phyloP scores from a whole-genome alignment of 2,888 invertebrate species.

The Villa cingulata region DNA sequence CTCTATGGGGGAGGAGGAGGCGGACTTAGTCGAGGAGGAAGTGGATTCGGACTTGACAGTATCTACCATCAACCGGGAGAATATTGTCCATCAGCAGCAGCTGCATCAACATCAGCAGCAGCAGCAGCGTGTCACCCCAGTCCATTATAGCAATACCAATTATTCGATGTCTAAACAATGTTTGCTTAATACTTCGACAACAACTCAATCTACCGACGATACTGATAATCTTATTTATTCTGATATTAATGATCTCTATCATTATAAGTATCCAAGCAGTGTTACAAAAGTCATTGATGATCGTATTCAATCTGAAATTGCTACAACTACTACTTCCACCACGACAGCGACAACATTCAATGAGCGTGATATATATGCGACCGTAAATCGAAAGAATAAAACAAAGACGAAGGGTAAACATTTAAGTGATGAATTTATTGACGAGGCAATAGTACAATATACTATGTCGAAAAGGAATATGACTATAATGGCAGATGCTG shows the following conservation, averaged over 20 bases:
- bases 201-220: slow-evolving; percentile 28
- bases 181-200: slow-evolving; percentile 32
- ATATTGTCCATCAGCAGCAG: slow-evolving; percentile 34
- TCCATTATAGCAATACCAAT: slow-evolving; percentile 38
- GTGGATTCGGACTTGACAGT: slow-evolving; percentile 38
- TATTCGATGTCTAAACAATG: slow-evolving; percentile 38
- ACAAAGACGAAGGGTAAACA: slow-evolving; percentile 33
- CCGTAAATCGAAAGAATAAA: slow-evolving; percentile 35
- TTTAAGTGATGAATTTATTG: slow-evolving; percentile 35
- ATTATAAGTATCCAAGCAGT: slow-evolving; percentile 22
- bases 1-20: slow-evolving; percentile 34
- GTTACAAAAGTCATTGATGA: slow-evolving; percentile 1
- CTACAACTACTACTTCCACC: neutral
- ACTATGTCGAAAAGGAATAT: slow-evolving; percentile 28
- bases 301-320: slow-evolving; percentile 4
- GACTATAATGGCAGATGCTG: slow-evolving; percentile 15
- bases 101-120: slow-evolving; percentile 28
- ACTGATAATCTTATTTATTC: slow-evolving; percentile 35
- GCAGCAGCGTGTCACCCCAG: slow-evolving; percentile 25
- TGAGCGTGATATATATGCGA: slow-evolving; percentile 34
- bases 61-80: slow-evolving; percentile 42
- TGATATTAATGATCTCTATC: slow-evolving; percentile 35
- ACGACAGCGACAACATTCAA: slow-evolving; percentile 20
- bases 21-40: slow-evolving; percentile 34
- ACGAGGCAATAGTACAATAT: slow-evolving; percentile 32